Conservation (phyloP, 2,888 invertebrate species). For the Rhynchonema sp. region DNA sequence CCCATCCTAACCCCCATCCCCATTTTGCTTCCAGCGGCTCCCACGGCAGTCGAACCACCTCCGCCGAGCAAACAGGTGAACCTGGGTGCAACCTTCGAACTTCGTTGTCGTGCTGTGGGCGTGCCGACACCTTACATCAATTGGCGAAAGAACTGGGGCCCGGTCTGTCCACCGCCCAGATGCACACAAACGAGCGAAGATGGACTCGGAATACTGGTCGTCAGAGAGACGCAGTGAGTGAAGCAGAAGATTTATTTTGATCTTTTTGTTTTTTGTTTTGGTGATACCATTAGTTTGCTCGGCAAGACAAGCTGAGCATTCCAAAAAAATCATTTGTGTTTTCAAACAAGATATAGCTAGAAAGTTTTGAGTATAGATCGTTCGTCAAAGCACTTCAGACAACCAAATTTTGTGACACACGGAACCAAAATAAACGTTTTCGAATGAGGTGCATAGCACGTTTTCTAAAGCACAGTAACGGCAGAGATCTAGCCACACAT, state of each 20-base stretch:
- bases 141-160: conserved; percentile 92
- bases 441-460: too few relatives aligned
- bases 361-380: not conserved
- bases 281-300: too few relatives aligned
- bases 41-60: conserved; percentile 51
- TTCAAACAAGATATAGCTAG: not conserved
- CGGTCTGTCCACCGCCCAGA: conserved; percentile 31
- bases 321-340: too few relatives aligned
- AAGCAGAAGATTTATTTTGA: not conserved
- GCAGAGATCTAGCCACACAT: too few relatives aligned
- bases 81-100: conserved; percentile 39
- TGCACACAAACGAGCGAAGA: conserved; percentile 41
- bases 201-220: conserved; percentile 54
- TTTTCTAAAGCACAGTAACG: too few relatives aligned
- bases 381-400: too few relatives aligned
- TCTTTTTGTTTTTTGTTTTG: too few relatives aligned
- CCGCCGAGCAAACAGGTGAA: conserved; percentile 35
- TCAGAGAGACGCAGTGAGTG: conserved; percentile 38
- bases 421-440: too few relatives aligned
- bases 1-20: too few relatives aligned
- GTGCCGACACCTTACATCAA: conserved; percentile 71
- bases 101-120: conserved; percentile 69
- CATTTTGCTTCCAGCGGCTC: conserved; percentile 37
- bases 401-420: too few relatives aligned
- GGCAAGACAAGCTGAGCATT: too few relatives aligned